Percentiles rank a stretch among this genome's conserved stretches.
phyloP scores from a whole-genome alignment of 2,113 vertebrate genomes.

The Amazona vittata region DNA sequence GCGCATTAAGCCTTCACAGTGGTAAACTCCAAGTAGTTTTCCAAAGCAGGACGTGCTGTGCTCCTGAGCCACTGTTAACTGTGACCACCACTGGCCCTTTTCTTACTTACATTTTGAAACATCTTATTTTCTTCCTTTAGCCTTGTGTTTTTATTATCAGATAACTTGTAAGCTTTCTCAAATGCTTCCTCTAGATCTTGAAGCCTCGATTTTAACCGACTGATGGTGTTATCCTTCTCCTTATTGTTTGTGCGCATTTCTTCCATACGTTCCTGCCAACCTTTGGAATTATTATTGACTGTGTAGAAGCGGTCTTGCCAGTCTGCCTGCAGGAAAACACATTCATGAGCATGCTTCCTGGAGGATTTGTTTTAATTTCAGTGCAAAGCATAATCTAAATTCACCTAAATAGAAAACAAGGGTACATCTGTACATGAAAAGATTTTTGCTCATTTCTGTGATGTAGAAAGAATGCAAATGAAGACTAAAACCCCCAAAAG shows the following conservation, averaged over 20 bases:
- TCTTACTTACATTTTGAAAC: conserved; percentile 90
- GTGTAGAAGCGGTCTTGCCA: conserved; percentile 85
- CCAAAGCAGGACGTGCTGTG: not conserved
- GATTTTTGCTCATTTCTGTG: not conserved
- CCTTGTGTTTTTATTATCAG: conserved; percentile 84
- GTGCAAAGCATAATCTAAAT: not conserved
- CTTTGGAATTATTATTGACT: conserved; percentile 76
- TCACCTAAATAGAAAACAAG: not conserved
- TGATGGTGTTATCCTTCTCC: conserved; percentile 84
- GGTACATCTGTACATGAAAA: rapidly evolving
- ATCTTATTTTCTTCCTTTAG: conserved; percentile 88
- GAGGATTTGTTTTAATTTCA: not conserved
- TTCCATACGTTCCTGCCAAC: conserved; percentile 85
- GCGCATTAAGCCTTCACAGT: not conserved
- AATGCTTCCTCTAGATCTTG: conserved; percentile 84
- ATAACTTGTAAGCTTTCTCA: conserved; percentile 82
- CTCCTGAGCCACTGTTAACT: rapidly evolving
- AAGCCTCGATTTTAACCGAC: conserved; percentile 77
- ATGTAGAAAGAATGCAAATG: not conserved
- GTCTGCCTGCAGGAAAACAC: conserved; percentile 74
- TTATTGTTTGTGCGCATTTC: conserved; percentile 81
- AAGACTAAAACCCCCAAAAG: not conserved
- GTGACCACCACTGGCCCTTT: rapidly evolving
- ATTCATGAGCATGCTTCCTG: not conserved
- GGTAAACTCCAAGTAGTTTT: not conserved